Conservation (phyloP, 2,888 invertebrate species). For the Conus canariensis region DNA sequence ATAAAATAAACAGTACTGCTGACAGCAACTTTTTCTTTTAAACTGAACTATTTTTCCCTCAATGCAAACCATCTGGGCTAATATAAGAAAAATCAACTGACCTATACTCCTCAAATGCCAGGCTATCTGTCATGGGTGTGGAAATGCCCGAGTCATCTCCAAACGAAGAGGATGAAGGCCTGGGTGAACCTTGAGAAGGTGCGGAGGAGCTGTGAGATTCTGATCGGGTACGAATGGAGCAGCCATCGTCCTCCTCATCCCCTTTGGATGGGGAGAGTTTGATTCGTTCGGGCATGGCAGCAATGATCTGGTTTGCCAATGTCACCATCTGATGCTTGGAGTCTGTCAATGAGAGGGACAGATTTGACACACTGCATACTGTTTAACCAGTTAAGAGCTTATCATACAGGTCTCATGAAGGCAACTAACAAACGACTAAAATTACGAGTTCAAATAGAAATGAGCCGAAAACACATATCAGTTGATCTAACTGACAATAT, state of each 20-base stretch:
- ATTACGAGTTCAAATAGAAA: too few relatives aligned
- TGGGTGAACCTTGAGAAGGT: conserved; percentile 71
- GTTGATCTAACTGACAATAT: too few relatives aligned
- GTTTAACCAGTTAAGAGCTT: not conserved
- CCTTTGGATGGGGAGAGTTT: conserved; percentile 84
- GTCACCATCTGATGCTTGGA: conserved; percentile 81
- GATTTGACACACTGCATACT: not conserved
- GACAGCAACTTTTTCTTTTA: too few relatives aligned
- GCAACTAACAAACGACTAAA: too few relatives aligned
- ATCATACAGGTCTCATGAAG: too few relatives aligned
- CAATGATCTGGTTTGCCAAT: conserved; percentile 98
- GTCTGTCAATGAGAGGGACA: conserved; percentile 32
- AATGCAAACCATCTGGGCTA: too few relatives aligned
- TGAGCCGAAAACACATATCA: too few relatives aligned
- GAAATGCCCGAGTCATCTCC: conserved; percentile 77
- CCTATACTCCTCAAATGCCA: conserved; percentile 77
- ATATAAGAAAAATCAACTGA: conserved; percentile 38
- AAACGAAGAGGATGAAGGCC: conserved; percentile 77
- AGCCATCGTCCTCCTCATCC: conserved; percentile 61
- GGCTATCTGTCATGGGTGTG: conserved; percentile 75
- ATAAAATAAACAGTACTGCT: too few relatives aligned
- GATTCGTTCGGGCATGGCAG: conserved; percentile 97
- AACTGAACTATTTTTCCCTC: too few relatives aligned
- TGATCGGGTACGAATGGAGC: conserved; percentile 79
- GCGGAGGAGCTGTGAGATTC: conserved; percentile 86